These are phyloP conservation scores for Ondatra zibethicus DNA, from an alignment of 2,113 vertebrate genomes.

Conservation along the genomic window DNA sequence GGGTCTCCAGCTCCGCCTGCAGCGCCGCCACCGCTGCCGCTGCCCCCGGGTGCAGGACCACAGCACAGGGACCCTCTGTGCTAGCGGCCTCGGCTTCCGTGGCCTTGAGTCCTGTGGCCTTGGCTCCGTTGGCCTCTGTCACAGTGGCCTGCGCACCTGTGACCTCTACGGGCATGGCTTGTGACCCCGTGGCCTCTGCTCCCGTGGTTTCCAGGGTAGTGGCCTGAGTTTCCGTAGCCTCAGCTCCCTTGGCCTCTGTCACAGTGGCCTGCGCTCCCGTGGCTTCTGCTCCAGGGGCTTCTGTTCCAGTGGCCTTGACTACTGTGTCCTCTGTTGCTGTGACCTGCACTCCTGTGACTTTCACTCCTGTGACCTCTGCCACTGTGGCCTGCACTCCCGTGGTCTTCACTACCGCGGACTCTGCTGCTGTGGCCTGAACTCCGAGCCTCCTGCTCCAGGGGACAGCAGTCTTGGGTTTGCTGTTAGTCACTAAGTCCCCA, in stretches of 20 bases:
- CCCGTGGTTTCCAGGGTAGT: fast-evolving
- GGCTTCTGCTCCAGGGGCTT: not conserved
- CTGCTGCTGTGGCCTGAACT: not conserved
- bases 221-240: not conserved
- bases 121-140: fast-evolving
- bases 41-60: not conserved
- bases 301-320: not conserved
- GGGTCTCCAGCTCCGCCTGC: constrained; percentile 73
- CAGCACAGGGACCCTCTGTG: fast-evolving
- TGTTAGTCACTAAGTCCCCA: not conserved
- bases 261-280: fast-evolving
- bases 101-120: not conserved
- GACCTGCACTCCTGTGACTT: not conserved
- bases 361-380: not conserved
- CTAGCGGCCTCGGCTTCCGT: fast-evolving
- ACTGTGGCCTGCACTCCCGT: not conserved
- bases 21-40: constrained; percentile 59
- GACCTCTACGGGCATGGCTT: not conserved
- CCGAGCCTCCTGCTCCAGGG: not conserved
- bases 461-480: not conserved
- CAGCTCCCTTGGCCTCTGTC: not conserved
- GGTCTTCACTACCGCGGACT: not conserved
- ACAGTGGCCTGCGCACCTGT: fast-evolving
- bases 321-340: fast-evolving
- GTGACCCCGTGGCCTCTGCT: fast-evolving